phyloP scores from a whole-genome alignment of 92 coral and sea anemone species.

The Porites lobata region DNA sequence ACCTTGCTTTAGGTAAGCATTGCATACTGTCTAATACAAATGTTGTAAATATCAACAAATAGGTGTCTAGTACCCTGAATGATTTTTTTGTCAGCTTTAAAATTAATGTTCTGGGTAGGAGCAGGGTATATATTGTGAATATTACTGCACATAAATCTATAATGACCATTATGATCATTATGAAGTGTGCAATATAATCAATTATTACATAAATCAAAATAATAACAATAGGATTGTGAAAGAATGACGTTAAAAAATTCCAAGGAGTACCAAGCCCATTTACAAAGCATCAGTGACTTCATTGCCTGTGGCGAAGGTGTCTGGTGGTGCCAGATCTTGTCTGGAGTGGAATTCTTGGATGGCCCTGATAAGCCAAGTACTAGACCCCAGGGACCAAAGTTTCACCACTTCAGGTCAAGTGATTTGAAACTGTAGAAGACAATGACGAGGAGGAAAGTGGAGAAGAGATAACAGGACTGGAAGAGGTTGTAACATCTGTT shows the following conservation, averaged over 20 bases:
- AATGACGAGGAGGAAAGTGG: slow-evolving; percentile 23
- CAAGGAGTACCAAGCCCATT: slow-evolving; percentile 53
- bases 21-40: neutral
- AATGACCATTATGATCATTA: neutral
- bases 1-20: slow-evolving; percentile 25
- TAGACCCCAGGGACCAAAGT: too few relatives aligned
- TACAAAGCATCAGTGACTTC: slow-evolving; percentile 53
- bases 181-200: neutral
- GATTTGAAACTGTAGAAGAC: slow-evolving; percentile 3
- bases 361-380: slow-evolving; percentile 9
- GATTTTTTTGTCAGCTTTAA: too few relatives aligned
- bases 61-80: neutral
- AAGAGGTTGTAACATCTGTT: slow-evolving; percentile 16
- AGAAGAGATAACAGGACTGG: slow-evolving; percentile 29
- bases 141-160: neutral
- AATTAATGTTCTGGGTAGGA: slow-evolving; percentile 2
- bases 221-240: neutral
- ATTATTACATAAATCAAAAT: neutral
- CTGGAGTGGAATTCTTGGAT: slow-evolving; percentile 50
- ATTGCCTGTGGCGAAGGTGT: slow-evolving; percentile 52
- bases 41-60: neutral
- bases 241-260: neutral
- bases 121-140: neutral
- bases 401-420: too few relatives aligned
- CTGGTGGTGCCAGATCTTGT: slow-evolving; percentile 25